Conservation (phyloP, 2,113 vertebrate genomes). For the Petrocephalus microphthalmus region DNA sequence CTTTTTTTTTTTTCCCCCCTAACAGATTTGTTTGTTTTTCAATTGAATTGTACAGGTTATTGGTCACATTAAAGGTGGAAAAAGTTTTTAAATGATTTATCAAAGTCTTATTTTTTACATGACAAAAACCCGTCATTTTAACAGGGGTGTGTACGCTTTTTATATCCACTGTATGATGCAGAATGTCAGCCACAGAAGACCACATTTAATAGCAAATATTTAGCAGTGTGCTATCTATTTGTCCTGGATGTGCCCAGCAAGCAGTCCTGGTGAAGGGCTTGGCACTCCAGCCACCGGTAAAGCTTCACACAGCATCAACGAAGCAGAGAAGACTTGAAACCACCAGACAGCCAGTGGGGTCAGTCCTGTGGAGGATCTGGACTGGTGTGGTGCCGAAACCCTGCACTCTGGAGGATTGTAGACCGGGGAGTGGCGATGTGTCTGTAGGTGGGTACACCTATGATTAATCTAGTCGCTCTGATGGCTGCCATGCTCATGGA, state of each 20-base stretch:
- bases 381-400: not conserved
- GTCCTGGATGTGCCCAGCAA: not conserved
- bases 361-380: not conserved
- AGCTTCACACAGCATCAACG: not conserved
- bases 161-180: not conserved
- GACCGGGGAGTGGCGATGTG: not conserved
- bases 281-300: not conserved
- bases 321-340: not conserved
- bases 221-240: not conserved
- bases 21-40: too few relatives aligned
- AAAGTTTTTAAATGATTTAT: too few relatives aligned
- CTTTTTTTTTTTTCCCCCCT: too few relatives aligned
- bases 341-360: not conserved
- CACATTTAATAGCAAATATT: not conserved
- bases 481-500: not conserved
- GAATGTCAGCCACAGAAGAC: not conserved
- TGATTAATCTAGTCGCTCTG: not conserved
- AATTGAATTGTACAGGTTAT: too few relatives aligned
- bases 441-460: not conserved
- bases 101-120: too few relatives aligned
- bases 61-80: too few relatives aligned
- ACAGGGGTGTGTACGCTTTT: too few relatives aligned
- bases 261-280: not conserved
- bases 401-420: not conserved
- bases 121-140: too few relatives aligned